Base-by-base conservation (phyloP, 1,140 invertebrate species). In the Apis dorsata region DNA sequence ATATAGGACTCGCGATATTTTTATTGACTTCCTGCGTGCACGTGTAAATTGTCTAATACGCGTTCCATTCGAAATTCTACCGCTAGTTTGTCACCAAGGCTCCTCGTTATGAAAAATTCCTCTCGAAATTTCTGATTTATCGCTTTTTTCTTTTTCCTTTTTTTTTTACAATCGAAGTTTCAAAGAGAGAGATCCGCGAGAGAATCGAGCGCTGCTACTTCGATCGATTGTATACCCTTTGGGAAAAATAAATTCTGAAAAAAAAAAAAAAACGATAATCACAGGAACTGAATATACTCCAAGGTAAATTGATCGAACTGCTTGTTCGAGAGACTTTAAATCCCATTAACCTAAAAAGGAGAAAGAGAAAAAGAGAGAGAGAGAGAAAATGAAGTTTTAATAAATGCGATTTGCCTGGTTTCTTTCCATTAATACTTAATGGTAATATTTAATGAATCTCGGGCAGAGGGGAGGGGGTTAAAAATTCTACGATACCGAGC, bases 1-100 rank as follows among this genome's bases (percentile, higher is more conserved):
- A 84, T 24, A 72, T 44, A 72, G 21, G 71, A 15, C 55, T 28
- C 65, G 71, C 11, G 79, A 74, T 84, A 76, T 84, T 84, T 84
- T 71, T 84, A 84, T 81, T 79, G 79, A 51, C 17, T 59, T 49
- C 59, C 34, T 53, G 9, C 49, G 19, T 57, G 19, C 69, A 3
- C n/a, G 28, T 17, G 24, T 66, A 49, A 73, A 72, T 17, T 44
- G 49, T n/a, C 28, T n/a, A 53, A 78, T 60, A 51, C 57, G 19
- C n/a, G 59, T 5, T 49, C 11, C 59, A 49, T 19, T 69, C 44
- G 17, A 11, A 53, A 12, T 15, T 19, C 53, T 7, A 44, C 34
- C 34, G 34, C 34, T 44, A 55, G 19, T 19, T 10, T 60, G 19
- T 8, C 57, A 19, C 34, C 34, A 44, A 34, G 13, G 13, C 1